Percentiles rank a stretch among this genome's conserved stretches.
Evolutionary conservation across 1,140 invertebrate genomes (phyloP).

Genomic region (Mesaphorura yosii): DNA sequence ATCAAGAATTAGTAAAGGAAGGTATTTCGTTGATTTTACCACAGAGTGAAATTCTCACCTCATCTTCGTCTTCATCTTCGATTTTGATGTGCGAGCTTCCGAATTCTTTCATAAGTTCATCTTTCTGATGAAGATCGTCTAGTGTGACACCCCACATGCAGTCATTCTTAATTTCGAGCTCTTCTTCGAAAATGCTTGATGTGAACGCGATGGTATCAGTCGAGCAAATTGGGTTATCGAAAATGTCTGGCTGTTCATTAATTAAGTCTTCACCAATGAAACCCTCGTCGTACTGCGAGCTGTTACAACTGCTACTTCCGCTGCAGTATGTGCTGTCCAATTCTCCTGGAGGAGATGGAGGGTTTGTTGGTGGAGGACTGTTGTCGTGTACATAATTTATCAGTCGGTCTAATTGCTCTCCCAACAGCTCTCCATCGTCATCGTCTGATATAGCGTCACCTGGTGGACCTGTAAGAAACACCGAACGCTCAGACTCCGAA

Average conservation of each 20-base stretch:
- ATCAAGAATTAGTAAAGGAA: too few species aligned
- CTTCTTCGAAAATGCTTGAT: neutral
- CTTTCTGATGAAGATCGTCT: too few species aligned
- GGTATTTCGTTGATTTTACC: too few species aligned
- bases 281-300: neutral
- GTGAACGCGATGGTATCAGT: neutral
- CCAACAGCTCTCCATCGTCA: constrained; percentile 14
- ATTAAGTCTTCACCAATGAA: constrained; percentile 9
- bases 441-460: constrained; percentile 8
- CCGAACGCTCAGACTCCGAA: too few species aligned
- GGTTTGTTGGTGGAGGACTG: constrained; percentile 29
- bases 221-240: neutral
- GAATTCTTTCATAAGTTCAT: too few species aligned
- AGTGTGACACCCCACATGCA: constrained; percentile 26
- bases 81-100: neutral
- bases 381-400: constrained; percentile 10
- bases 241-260: neutral
- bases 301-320: neutral
- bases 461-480: neutral
- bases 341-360: constrained; percentile 20
- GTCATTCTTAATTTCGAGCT: constrained; percentile 23
- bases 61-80: constrained; percentile 2
- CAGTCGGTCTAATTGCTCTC: neutral
- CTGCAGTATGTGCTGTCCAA: neutral
- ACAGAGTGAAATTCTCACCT: too few species aligned